phyloP scores from a whole-genome alignment of 2,888 invertebrate genomes.

The Muscina levida region DNA sequence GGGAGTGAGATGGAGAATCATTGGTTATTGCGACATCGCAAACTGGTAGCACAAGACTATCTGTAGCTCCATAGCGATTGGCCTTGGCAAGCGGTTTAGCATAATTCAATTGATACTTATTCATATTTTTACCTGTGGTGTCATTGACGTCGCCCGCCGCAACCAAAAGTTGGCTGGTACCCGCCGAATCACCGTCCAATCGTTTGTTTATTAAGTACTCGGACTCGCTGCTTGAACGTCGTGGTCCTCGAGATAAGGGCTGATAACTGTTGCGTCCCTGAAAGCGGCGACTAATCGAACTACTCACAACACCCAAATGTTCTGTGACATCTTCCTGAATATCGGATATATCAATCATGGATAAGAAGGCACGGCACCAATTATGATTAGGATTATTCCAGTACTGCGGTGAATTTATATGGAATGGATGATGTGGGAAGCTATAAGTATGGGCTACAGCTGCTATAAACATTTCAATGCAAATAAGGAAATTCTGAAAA shows the following conservation, averaged over 20 bases:
- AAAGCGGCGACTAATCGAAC: slow-evolving; percentile 88
- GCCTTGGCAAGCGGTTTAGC: slow-evolving; percentile 70
- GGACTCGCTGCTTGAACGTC: slow-evolving; percentile 82
- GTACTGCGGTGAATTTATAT: slow-evolving; percentile 82
- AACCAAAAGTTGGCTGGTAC: slow-evolving; percentile 46
- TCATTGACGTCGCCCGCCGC: slow-evolving; percentile 47
- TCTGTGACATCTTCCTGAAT: slow-evolving; percentile 95
- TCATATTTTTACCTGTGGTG: slow-evolving; percentile 70
- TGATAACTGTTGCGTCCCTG: slow-evolving; percentile 89
- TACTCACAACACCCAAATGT: slow-evolving; percentile 93
- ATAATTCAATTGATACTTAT: slow-evolving; percentile 64
- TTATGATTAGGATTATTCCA: slow-evolving; percentile 80
- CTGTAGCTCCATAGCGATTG: slow-evolving; percentile 76
- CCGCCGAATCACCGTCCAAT: slow-evolving; percentile 65
- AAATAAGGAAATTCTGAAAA: slow-evolving; percentile 94
- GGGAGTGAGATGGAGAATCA: slow-evolving; percentile 69
- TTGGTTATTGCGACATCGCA: slow-evolving; percentile 66
- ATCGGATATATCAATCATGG: slow-evolving; percentile 98
- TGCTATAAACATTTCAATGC: slow-evolving; percentile 98
- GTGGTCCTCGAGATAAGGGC: slow-evolving; percentile 84
- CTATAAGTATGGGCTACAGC: slow-evolving; percentile 97
- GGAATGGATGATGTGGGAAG: slow-evolving; percentile 95
- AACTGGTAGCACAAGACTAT: slow-evolving; percentile 71
- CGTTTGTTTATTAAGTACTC: slow-evolving; percentile 77
- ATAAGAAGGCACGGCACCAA: slow-evolving; percentile 90